Evolutionary conservation across 30 jellyfish, hydroid and myxozoan genomes (phyloP), one percentile per base, ranked within the genome.

Genomic region (Pseudorhiza aurosa): DNA sequence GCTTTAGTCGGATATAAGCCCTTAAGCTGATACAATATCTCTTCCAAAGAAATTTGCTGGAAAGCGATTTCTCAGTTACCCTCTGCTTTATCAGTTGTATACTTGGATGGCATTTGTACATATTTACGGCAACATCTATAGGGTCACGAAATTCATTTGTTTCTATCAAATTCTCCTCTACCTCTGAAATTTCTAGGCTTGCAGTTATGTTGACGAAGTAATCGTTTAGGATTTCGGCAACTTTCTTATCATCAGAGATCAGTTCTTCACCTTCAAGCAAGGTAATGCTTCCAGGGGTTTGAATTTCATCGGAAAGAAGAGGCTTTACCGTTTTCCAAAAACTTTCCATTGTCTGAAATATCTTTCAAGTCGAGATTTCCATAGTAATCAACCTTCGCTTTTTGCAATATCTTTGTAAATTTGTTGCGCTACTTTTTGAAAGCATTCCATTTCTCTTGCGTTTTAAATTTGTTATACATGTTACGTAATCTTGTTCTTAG

Each of bases 331-430:
- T 59, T 59, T 18, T 59, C 50, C 75, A 59, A 32, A n/a, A 59
- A 59, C 29, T 59, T 59, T 26, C 75, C 17, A 28, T 59, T 59
- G 25, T 59, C 45, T 6, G 75, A 26, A 21, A 65, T 65, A n/a
- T n/a, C n/a, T n/a, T n/a, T n/a, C n/a, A n/a, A n/a, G 22, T 65
- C 80, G 58, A 65, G 80, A 42, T 65, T 65, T 65, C 58, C 62
- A 11, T 33, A 36, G 62, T 65, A 65, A 27, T 65, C 80, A 11
- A 36, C 4, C 32, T 65, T 65, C 33, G 80, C 37, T 42, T 65
- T 26, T 65, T 69, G 58, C 50, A 59, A 32, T 59, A 59, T 26
- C 18, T 59, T 59, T 8, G 49, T 32, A n/a, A n/a, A n/a, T n/a
- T n/a, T n/a, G n/a, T n/a, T n/a, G n/a, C n/a, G n/a, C n/a, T n/a